Evolutionary conservation across 2,888 invertebrate species (phyloP).

Genomic region (Ptilodon capucinus): DNA sequence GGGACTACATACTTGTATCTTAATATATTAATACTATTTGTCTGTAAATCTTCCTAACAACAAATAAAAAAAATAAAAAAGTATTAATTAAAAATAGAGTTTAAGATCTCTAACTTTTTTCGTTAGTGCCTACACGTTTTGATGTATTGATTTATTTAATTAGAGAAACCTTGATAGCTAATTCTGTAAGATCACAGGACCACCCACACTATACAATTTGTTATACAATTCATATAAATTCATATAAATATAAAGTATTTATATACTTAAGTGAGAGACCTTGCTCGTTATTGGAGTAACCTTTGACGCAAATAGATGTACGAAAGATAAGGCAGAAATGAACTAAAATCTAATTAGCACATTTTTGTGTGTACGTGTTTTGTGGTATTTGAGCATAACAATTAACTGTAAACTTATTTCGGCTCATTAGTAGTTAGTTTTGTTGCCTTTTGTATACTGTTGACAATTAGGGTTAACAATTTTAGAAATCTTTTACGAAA

Average conservation of each 20-base stretch:
- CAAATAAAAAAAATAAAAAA: too few relatives aligned
- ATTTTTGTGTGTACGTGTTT: conserved; percentile 33
- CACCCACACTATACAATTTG: background rate
- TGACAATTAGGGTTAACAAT: background rate
- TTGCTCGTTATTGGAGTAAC: conserved; percentile 21
- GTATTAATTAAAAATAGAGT: too few relatives aligned
- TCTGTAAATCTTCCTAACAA: too few relatives aligned
- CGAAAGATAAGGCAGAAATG: conserved; percentile 27
- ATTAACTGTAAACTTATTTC: conserved; percentile 46
- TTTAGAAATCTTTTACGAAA: background rate
- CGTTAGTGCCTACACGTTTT: too few relatives aligned
- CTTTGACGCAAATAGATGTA: conserved; percentile 19
- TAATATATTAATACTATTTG: too few relatives aligned
- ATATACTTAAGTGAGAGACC: conserved; percentile 14
- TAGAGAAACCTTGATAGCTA: background rate
- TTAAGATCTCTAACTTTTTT: too few relatives aligned
- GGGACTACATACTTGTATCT: too few relatives aligned
- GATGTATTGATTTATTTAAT: too few relatives aligned
- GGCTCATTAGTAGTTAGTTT: conserved; percentile 31
- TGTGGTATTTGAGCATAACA: conserved; percentile 38
- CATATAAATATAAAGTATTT: conserved; percentile 28
- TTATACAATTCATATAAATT: background rate
- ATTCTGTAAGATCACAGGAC: background rate
- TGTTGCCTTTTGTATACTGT: background rate
- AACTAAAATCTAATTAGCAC: conserved; percentile 30